Evolutionary conservation across 1,140 invertebrate species (phyloP).

Genomic region (Atta cephalotes): DNA sequence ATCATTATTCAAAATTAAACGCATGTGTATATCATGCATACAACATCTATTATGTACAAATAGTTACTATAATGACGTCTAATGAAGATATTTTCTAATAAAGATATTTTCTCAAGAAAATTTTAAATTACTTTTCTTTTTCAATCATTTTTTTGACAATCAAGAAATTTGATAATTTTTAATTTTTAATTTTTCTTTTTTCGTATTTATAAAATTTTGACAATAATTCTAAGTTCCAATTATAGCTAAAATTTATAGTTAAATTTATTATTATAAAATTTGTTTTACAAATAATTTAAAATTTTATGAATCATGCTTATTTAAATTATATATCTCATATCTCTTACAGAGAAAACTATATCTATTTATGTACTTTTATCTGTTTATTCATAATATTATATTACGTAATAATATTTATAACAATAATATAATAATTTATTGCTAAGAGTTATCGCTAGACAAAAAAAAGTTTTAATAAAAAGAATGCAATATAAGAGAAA

Average conservation of each 20-base stretch:
- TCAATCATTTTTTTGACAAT: not conserved
- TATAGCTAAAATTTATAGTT: not conserved
- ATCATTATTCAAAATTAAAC: not conserved
- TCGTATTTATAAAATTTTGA: not conserved
- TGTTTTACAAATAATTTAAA: not conserved
- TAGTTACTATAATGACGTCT: not conserved
- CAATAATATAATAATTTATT: no score
- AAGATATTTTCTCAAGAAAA: not conserved
- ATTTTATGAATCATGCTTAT: not conserved
- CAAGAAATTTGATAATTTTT: not conserved
- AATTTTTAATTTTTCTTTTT: constrained; percentile 2
- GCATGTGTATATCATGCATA: not conserved
- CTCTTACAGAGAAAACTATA: not conserved
- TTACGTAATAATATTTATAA: no score
- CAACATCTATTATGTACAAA: not conserved
- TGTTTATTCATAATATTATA: not conserved
- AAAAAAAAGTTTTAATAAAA: no score
- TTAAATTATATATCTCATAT: not conserved
- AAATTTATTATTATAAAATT: not conserved
- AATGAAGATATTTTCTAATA: not conserved
- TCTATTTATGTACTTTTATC: not conserved
- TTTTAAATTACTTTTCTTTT: not conserved
- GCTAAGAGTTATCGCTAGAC: no score
- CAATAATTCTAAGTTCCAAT: not conserved
- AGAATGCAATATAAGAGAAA: no score